Conservation (phyloP, 2,113 vertebrate genomes). For the Dicentrarchus labrax region DNA sequence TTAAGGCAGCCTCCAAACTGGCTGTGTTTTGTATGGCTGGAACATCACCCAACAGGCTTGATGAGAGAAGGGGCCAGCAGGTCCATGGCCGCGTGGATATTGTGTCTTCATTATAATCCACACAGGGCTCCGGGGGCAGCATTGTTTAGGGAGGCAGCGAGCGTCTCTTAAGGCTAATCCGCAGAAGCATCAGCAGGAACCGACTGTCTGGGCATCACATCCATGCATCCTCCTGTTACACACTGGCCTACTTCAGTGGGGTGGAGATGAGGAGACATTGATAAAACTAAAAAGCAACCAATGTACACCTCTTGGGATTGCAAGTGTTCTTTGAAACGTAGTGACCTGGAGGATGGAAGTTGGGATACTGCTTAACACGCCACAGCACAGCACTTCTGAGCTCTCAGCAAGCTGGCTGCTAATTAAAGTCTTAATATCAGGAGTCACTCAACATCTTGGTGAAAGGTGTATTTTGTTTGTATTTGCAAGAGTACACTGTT, state of each 20-base stretch:
- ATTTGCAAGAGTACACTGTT: constrained; percentile 51
- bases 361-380: constrained; percentile 44
- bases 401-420: constrained; percentile 30
- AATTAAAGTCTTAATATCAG: constrained; percentile 58
- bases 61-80: constrained; percentile 57
- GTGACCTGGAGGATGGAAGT: constrained; percentile 26
- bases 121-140: constrained; percentile 54
- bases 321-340: constrained; percentile 48
- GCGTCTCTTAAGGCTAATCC: constrained; percentile 65
- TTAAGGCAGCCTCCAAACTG: constrained; percentile 57
- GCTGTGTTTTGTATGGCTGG: constrained; percentile 30
- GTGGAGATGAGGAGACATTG: constrained; percentile 32
- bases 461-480: constrained; percentile 57
- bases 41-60: constrained; percentile 37
- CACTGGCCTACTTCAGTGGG: constrained; percentile 24
- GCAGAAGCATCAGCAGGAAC: constrained; percentile 53
- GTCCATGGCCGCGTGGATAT: constrained; percentile 56
- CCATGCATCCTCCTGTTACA: constrained; percentile 54
- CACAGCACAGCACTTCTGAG: constrained; percentile 38
- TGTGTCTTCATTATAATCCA: constrained; percentile 80
- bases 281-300: constrained; percentile 49
- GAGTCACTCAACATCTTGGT: constrained; percentile 50
- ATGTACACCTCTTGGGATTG: constrained; percentile 50
- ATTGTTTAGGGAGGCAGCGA: constrained; percentile 70
- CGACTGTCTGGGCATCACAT: constrained; percentile 32